Percentiles rank a stretch among this genome's conserved stretches.
These are phyloP conservation scores for Hyla sarda DNA, from an alignment of 2,113 vertebrate genomes.

Conservation along the genomic window DNA sequence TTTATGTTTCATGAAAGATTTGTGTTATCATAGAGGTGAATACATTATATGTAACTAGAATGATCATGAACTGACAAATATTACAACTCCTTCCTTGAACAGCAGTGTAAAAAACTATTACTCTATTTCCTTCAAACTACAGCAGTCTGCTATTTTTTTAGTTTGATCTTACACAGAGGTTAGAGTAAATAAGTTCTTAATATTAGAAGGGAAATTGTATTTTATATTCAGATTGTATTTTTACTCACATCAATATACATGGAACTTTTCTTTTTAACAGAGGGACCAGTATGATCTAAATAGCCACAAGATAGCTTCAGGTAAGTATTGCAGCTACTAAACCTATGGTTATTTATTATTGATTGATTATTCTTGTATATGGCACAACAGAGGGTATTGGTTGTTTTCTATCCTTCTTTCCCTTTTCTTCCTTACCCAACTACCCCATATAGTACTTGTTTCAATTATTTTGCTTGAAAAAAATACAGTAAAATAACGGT, in stretches of 20 bases:
- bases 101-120: neutral
- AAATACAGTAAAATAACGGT: too few species aligned
- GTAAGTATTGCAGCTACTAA: neutral
- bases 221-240: slow-evolving; percentile 1
- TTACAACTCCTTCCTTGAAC: slow-evolving; percentile 4
- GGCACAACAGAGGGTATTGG: neutral
- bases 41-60: slow-evolving; percentile 34
- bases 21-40: slow-evolving; percentile 9
- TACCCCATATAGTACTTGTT: too few species aligned
- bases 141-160: neutral
- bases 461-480: too few species aligned
- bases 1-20: slow-evolving; percentile 28
- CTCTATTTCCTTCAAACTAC: neutral
- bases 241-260: neutral
- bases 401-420: too few species aligned
- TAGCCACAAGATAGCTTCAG: neutral
- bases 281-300: neutral
- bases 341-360: neutral
- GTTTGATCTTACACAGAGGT: neutral
- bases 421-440: too few species aligned
- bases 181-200: slow-evolving; percentile 8
- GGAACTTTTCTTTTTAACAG: neutral
- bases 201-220: slow-evolving; percentile 41
- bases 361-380: neutral
- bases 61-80: slow-evolving; percentile 15